A percentile compares a stretch with the other conserved stretches of the same genome.
Evolutionary conservation across 1,140 invertebrate genomes (phyloP).

Genomic region (Neuroterus valhalla): DNA sequence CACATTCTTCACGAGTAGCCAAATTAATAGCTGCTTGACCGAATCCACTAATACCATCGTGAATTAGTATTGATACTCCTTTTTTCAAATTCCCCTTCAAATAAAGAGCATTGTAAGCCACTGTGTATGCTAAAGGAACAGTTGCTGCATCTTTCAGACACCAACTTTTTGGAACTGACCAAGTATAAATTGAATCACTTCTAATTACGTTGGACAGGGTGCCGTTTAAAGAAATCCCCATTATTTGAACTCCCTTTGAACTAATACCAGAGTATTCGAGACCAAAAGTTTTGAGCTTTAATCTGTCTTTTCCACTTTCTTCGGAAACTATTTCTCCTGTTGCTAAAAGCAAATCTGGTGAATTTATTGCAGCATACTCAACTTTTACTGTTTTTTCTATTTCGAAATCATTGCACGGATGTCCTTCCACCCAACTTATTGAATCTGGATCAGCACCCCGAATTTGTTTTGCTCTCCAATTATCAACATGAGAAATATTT

Average conservation of each 20-base stretch:
- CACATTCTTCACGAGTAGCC: constrained; percentile 77
- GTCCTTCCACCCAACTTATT: constrained; percentile 85
- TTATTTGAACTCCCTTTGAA: constrained; percentile 77
- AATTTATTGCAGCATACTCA: constrained; percentile 81
- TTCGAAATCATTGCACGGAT: constrained; percentile 47
- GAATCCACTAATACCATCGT: constrained; percentile 81
- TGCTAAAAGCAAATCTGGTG: constrained; percentile 83
- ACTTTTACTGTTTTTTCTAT: constrained; percentile 59
- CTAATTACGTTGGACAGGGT: constrained; percentile 90
- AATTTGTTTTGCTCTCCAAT: constrained; percentile 83
- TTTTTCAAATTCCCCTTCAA: constrained; percentile 80
- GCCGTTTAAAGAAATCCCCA: constrained; percentile 84
- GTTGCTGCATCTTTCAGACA: constrained; percentile 78
- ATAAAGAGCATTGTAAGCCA: constrained; percentile 89
- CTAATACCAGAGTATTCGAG: constrained; percentile 81
- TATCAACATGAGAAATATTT: constrained; percentile 52
- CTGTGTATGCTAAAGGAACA: constrained; percentile 78
- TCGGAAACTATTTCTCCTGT: constrained; percentile 84
- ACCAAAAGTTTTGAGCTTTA: constrained; percentile 80
- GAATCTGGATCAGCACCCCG: constrained; percentile 88
- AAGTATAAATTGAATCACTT: constrained; percentile 86
- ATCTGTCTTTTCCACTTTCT: constrained; percentile 74
- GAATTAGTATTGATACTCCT: constrained; percentile 79
- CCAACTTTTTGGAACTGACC: constrained; percentile 80
- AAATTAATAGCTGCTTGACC: constrained; percentile 84